Evolutionary conservation across 2,888 invertebrate species (phyloP).

Genomic region (Acholoe squamosa): DNA sequence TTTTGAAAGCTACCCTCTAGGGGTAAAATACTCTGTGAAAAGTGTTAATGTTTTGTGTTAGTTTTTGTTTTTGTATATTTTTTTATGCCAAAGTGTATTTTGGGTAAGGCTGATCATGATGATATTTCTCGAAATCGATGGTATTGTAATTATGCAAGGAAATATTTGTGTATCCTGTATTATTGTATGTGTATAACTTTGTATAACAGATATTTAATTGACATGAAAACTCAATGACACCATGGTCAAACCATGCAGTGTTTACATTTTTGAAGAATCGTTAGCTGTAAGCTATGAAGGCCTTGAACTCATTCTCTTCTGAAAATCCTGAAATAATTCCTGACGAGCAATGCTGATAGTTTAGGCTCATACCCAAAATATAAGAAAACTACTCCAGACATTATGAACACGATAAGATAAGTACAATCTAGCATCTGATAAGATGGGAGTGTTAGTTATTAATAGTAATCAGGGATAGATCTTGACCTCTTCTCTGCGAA

Average conservation of each 20-base stretch:
- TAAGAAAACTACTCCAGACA: too few species aligned
- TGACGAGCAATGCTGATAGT: too few species aligned
- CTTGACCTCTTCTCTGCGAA: too few species aligned
- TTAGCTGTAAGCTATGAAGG: background rate
- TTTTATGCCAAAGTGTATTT: conserved; percentile 48
- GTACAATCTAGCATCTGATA: too few species aligned
- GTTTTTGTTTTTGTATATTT: conserved; percentile 19
- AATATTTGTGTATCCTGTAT: background rate
- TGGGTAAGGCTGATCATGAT: background rate
- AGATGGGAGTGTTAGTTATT: too few species aligned
- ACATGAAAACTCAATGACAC: background rate
- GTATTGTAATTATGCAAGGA: background rate
- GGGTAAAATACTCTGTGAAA: conserved; percentile 36
- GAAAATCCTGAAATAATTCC: background rate
- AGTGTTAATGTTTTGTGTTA: conserved; percentile 5
- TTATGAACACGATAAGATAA: too few species aligned
- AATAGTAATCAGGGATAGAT: too few species aligned
- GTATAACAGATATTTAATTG: background rate
- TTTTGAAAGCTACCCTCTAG: background rate
- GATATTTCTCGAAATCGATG: background rate
- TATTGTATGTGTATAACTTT: background rate
- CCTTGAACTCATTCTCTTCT: background rate
- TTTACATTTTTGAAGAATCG: background rate
- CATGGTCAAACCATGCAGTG: background rate
- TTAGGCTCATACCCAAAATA: too few species aligned